Evolutionary conservation across 1,140 invertebrate species (phyloP), one percentile per base, ranked within the genome.

Genomic region (Potamilus streckersoni): DNA sequence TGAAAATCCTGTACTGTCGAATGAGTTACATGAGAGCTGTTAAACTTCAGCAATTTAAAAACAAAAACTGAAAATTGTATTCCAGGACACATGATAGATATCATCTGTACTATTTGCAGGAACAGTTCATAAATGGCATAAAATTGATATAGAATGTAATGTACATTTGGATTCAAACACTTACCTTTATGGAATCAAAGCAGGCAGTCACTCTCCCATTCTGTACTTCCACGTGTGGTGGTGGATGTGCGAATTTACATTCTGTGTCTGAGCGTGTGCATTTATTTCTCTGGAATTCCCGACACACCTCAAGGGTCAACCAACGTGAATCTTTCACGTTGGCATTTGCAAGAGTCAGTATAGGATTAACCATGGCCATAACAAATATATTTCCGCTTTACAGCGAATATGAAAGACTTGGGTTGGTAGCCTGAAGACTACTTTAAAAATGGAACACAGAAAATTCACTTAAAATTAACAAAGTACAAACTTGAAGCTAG

Each of bases 121-220:
- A 3, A 67, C 4, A 67, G 8, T 20, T 38, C 11, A 67, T 12
- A 3, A 3, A 19, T 31, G 31, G 19, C 31, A 8, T 67, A 67
- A 67, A 38, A 20, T 20, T 23, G 19, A 15, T 19, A 20, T 49
- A 49, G 6, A 11, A 49, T 1, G 38, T 49, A 49, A 49, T 11
- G 6, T 49, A 49, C 38, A 49, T 49, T 49, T 49, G 17, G 67
- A 63, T 62, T 60, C 60, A 70, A 64, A 11, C 58, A 91, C 94
- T 93, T 93, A 99, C 98, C 97, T 99, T 99, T 91, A 99, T 99
- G 91, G 97, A 98, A 93, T 99, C 98, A 93, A 99, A 99, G 93
- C 98, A 99, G 83, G 98, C 98, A 80, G 97, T 99, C 85, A 99
- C 98, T 87, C 98, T 93, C 90, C 98, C 98, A 92, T 99, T 99